Evolutionary conservation across 2,888 invertebrate species (phyloP).

Genomic region (Mellilla xanthometata): DNA sequence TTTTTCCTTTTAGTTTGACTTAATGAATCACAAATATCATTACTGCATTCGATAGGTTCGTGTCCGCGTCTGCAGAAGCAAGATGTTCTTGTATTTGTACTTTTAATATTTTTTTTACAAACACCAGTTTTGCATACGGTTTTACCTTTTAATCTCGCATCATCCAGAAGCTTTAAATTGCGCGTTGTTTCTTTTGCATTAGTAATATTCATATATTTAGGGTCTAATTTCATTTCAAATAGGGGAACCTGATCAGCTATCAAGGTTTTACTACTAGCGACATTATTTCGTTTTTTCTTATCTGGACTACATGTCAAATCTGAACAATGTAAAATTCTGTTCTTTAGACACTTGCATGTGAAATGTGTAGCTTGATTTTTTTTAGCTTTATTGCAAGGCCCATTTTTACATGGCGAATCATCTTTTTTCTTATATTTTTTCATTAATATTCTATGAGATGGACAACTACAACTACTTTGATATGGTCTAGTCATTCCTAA

Average conservation of each 20-base stretch:
- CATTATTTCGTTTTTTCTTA: not conserved
- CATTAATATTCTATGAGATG: slow-evolving; percentile 12
- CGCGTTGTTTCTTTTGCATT: slow-evolving; percentile 42
- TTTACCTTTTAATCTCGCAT: slow-evolving; percentile 12
- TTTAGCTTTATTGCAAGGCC: slow-evolving; percentile 31
- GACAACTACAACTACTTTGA: slow-evolving; percentile 33
- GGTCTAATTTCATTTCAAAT: slow-evolving; percentile 42
- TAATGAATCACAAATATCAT: slow-evolving; percentile 10
- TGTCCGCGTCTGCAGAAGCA: slow-evolving; percentile 14
- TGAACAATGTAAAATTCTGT: slow-evolving; percentile 33
- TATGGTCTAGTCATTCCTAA: slow-evolving; percentile 32
- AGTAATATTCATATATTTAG: slow-evolving; percentile 42
- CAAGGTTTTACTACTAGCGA: not conserved
- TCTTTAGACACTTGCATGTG: slow-evolving; percentile 35
- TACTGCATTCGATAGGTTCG: slow-evolving; percentile 10
- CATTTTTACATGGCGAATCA: not conserved
- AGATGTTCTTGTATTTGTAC: slow-evolving; percentile 2
- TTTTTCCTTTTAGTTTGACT: not conserved
- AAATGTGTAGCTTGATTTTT: slow-evolving; percentile 36
- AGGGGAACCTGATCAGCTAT: slow-evolving; percentile 22
- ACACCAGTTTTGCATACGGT: slow-evolving; percentile 24
- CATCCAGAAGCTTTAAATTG: slow-evolving; percentile 29
- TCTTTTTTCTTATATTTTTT: slow-evolving; percentile 1
- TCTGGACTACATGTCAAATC: slow-evolving; percentile 36
- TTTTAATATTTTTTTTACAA: slow-evolving; percentile 10